Evolutionary conservation across 1,140 invertebrate genomes (phyloP).

Genomic region (Drosophila carrolli): DNA sequence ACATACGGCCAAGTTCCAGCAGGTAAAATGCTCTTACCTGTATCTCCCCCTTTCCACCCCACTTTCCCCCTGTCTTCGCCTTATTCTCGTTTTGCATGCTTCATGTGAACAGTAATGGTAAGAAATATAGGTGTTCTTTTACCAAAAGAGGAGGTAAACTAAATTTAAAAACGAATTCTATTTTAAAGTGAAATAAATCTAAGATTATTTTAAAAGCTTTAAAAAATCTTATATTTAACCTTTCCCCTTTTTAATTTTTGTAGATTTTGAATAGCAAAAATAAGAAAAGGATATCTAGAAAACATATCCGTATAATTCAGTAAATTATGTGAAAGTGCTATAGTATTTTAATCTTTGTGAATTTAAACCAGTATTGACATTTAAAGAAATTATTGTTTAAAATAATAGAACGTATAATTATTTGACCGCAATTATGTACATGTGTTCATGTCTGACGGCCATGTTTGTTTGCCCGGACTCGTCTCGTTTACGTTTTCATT

Average conservation of each 20-base stretch:
- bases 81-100: conserved; percentile 39
- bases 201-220: too few relatives aligned
- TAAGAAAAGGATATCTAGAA: too few relatives aligned
- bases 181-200: too few relatives aligned
- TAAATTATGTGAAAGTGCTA: too few relatives aligned
- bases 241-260: too few relatives aligned
- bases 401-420: not conserved
- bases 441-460: conserved; percentile 49
- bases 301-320: too few relatives aligned
- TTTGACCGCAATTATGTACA: conserved; percentile 4
- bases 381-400: not conserved
- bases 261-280: too few relatives aligned
- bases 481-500: conserved; percentile 28
- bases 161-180: too few relatives aligned
- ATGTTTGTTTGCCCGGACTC: conserved; percentile 57
- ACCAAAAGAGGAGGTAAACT: not conserved
- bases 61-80: conserved; percentile 29
- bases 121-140: not conserved
- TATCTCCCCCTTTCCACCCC: not conserved
- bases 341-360: too few relatives aligned
- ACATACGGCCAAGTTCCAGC: conserved; percentile 45
- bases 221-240: too few relatives aligned
- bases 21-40: conserved; percentile 21
- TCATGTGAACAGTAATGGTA: conserved; percentile 2
- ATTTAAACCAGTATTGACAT: too few relatives aligned